Percentiles rank a stretch among this genome's conserved stretches.
These are phyloP conservation scores for Oscheius sp. DNA, from an alignment of 1,140 invertebrate species.

Conservation along the genomic window DNA sequence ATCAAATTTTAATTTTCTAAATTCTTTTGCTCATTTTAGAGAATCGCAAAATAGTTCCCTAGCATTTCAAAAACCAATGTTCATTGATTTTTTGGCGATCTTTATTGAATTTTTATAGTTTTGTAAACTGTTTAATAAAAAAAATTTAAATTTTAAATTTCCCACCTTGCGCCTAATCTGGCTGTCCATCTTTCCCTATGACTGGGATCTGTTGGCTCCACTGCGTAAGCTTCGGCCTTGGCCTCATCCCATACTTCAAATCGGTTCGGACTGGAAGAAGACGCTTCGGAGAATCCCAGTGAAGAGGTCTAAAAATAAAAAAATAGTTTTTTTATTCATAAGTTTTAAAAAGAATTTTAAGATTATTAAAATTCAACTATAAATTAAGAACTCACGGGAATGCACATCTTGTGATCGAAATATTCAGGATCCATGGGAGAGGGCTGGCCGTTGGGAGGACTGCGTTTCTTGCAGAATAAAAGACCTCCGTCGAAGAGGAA, in stretches of 20 bases:
- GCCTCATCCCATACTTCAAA: slow-evolving; percentile 58
- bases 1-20: no score
- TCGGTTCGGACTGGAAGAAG: slow-evolving; percentile 25
- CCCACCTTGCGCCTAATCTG: slow-evolving; percentile 30
- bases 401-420: slow-evolving; percentile 58
- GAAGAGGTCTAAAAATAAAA: slow-evolving; percentile 25
- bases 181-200: slow-evolving; percentile 54
- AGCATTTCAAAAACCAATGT: neutral
- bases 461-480: slow-evolving; percentile 57
- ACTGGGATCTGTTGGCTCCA: slow-evolving; percentile 47
- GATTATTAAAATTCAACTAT: slow-evolving; percentile 18
- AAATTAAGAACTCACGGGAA: slow-evolving; percentile 40
- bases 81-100: neutral
- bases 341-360: neutral
- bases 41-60: no score
- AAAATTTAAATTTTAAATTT: neutral
- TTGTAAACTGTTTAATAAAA: neutral
- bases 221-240: slow-evolving; percentile 55
- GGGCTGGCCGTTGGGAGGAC: slow-evolving; percentile 24
- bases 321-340: neutral
- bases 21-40: no score
- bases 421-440: slow-evolving; percentile 51
- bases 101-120: no score
- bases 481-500: slow-evolving; percentile 59
- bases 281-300: slow-evolving; percentile 8